These are phyloP conservation scores for Cryptophagus acutangulus DNA, from an alignment of 2,888 invertebrate species.

Conservation along the genomic window DNA sequence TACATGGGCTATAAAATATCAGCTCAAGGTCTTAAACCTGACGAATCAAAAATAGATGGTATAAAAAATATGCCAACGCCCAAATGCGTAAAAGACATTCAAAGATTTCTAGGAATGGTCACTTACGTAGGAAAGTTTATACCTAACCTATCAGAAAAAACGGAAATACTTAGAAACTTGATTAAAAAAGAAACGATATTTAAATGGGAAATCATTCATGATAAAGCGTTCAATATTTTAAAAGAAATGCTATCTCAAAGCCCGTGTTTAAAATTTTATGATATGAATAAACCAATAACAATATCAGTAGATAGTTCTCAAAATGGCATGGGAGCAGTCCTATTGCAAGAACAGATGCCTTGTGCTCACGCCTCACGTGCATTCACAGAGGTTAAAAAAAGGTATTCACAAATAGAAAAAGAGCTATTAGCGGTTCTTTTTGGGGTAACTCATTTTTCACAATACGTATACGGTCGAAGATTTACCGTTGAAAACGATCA, in stretches of 20 bases:
- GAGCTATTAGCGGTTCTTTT: constrained; percentile 39
- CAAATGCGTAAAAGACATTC: constrained; percentile 14
- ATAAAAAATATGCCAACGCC: constrained; percentile 14
- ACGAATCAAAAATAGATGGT: constrained; percentile 14
- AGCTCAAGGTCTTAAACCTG: constrained; percentile 16
- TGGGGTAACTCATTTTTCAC: constrained; percentile 15
- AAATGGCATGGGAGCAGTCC: constrained; percentile 36
- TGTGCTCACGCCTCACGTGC: constrained; percentile 37
- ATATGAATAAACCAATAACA: constrained; percentile 22
- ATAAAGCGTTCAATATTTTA: constrained; percentile 29
- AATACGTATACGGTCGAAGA: constrained; percentile 21
- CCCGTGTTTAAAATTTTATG: constrained; percentile 35
- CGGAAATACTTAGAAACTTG: constrained; percentile 24
- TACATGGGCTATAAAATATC: no score
- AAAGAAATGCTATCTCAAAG: constrained; percentile 30
- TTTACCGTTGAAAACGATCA: constrained; percentile 27
- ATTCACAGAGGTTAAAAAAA: constrained; percentile 30
- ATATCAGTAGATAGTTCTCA: constrained; percentile 35
- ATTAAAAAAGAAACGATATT: constrained; percentile 22
- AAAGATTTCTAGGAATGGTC: constrained; percentile 24
- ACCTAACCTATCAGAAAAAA: constrained; percentile 25
- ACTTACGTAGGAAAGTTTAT: constrained; percentile 29
- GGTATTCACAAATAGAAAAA: constrained; percentile 41
- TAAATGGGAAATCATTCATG: constrained; percentile 26
- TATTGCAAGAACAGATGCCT: constrained; percentile 31